Evolutionary conservation across 2,797 vertebrate species (phyloP).

Genomic region (Miichthys miiuy): DNA sequence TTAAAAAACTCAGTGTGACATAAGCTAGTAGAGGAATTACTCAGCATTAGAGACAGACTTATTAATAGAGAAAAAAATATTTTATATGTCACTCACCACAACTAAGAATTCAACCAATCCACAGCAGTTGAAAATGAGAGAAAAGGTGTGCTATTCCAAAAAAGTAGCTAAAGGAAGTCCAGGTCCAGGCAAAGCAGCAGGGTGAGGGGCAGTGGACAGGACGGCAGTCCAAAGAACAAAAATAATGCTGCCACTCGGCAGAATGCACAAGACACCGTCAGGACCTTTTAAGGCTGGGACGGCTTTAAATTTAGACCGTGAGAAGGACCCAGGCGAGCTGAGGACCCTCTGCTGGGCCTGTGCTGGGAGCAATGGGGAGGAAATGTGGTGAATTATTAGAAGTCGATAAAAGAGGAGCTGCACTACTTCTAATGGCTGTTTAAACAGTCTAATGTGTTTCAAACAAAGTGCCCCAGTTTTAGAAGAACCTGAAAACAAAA

Average conservation of each 20-base stretch:
- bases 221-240: constrained; percentile 90
- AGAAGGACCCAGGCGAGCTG: constrained; percentile 55
- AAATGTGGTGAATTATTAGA: not conserved
- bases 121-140: constrained; percentile 47
- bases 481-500: not conserved
- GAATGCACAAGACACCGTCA: constrained; percentile 91
- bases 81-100: constrained; percentile 85
- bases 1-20: not conserved
- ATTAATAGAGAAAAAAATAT: constrained; percentile 7
- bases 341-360: constrained; percentile 42
- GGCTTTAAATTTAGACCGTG: constrained; percentile 95
- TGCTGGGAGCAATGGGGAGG: not conserved
- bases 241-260: constrained; percentile 97
- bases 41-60: not conserved
- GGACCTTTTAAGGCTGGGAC: constrained; percentile 96
- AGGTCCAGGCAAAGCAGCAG: constrained; percentile 83
- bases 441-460: not conserved
- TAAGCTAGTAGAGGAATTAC: not conserved
- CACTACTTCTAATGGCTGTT: not conserved
- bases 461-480: not conserved
- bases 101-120: constrained; percentile 61
- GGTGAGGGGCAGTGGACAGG: constrained; percentile 86
- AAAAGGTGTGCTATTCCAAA: constrained; percentile 78
- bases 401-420: not conserved
- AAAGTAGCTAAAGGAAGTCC: constrained; percentile 74